These are phyloP conservation scores for Mus spretus DNA, from an alignment of 2,797 vertebrate species.

Conservation along the genomic window DNA sequence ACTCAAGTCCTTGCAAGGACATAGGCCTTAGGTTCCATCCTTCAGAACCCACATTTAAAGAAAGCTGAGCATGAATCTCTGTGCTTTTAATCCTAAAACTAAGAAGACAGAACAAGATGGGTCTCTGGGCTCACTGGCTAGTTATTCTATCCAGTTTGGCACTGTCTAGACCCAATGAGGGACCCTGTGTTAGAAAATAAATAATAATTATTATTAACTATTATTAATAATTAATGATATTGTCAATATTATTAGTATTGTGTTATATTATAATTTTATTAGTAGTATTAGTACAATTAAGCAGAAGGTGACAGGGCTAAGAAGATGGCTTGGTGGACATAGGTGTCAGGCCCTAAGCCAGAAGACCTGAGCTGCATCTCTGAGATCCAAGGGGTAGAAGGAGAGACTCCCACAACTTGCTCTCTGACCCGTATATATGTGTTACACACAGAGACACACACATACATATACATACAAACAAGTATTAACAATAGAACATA, in stretches of 20 bases:
- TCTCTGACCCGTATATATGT: not conserved
- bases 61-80: not conserved
- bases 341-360: not conserved
- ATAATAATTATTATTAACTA: too few species aligned
- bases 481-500: not conserved
- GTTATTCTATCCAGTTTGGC: not conserved
- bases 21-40: too few species aligned
- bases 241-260: too few species aligned
- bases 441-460: not conserved
- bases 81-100: not conserved
- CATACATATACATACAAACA: not conserved
- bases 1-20: not conserved
- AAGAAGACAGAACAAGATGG: not conserved
- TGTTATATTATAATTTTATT: not conserved
- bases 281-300: not conserved
- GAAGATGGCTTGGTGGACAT: too few species aligned
- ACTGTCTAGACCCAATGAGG: not conserved
- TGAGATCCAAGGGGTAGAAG: not conserved
- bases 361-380: not conserved
- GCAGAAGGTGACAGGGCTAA: not conserved
- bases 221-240: not conserved
- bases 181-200: not conserved
- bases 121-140: not conserved
- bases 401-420: too few species aligned
- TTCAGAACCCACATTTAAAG: not conserved